Evolutionary conservation across 2,113 vertebrate genomes (phyloP), one percentile per base, ranked within the genome.

Genomic region (Gyps fulvus): DNA sequence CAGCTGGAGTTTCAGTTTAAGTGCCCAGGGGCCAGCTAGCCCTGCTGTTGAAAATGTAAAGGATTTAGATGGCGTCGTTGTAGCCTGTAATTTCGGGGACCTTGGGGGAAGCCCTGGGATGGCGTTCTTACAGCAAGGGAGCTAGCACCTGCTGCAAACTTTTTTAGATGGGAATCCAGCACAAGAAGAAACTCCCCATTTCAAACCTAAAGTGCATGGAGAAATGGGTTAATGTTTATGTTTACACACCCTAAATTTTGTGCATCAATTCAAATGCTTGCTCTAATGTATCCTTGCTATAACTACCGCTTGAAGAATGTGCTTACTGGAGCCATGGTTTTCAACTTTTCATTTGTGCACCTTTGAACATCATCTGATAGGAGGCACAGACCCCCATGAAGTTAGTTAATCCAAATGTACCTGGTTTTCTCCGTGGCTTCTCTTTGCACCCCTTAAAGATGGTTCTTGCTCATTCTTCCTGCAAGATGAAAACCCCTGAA

Each of bases 21-120:
- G 14, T 89, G 84, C 79, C 79, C 49, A 22, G 85, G 57, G 55
- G 89, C 25, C 49, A 81, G 54, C 43, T 29, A 42, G 55, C 38
- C 36, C 63, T 72, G 84, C 72, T 87, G 61, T 6, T 58, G 80
- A 54, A 80, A 74, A 69, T 42, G 19, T 25, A 16, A 43, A 42
- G 65, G 58, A 22, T 80, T 76, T 29, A 50, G 54, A 11, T 45
- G 52, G 29, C 3, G 4, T 8, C 0, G 0, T 3, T 5, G 9
- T 36, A 67, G n/a, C 57, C 54, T 94, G 20, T 73, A 43, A 42
- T 57, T 77, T 23, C 49, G 55, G 54, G 23, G 40, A 55, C 42
- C 32, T 14, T n/a, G 22, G 52, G 23, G 47, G 32, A 45, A 65
- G 31, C 63, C n/a, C 16, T 23, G 73, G 49, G 49, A 14, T 55